Conservation (phyloP, 2,797 vertebrate genomes). For the Euphonia xanthogaster region DNA sequence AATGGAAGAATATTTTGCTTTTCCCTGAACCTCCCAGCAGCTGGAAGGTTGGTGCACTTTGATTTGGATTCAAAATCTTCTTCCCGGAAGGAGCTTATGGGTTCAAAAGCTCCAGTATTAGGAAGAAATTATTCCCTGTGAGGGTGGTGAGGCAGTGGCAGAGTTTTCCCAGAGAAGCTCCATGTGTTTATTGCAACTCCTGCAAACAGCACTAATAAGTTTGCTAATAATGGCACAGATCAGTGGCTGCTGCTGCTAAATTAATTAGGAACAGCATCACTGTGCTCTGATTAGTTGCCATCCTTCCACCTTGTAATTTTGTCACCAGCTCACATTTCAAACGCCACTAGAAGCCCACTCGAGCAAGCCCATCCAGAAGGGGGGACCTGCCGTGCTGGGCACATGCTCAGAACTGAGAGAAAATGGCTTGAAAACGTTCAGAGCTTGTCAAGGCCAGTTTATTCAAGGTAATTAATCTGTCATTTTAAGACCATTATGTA, state of each 20-base stretch:
- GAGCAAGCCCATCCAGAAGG: background rate
- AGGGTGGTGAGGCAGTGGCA: background rate
- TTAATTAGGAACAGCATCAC: slow-evolving; percentile 13
- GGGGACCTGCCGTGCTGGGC: background rate
- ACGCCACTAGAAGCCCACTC: background rate
- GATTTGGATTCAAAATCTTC: background rate
- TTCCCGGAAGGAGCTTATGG: background rate
- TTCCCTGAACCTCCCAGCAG: background rate
- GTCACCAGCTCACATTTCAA: background rate
- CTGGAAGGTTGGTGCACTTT: background rate
- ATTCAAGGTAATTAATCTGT: background rate
- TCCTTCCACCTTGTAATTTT: background rate
- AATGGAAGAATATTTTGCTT: background rate
- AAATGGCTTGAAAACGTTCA: background rate
- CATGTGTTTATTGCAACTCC: background rate
- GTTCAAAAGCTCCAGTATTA: background rate
- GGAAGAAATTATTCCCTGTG: background rate
- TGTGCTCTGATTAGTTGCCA: slow-evolving; percentile 40
- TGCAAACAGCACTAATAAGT: background rate
- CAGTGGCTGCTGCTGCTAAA: slow-evolving; percentile 23
- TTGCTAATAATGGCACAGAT: background rate
- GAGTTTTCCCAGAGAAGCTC: background rate
- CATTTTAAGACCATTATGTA: background rate
- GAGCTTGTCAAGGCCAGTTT: background rate
- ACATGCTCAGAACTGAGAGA: background rate